Percentiles rank a stretch among this genome's conserved stretches.
phyloP scores from a whole-genome alignment of 2,113 vertebrate genomes.

The Entelurus aequoreus region DNA sequence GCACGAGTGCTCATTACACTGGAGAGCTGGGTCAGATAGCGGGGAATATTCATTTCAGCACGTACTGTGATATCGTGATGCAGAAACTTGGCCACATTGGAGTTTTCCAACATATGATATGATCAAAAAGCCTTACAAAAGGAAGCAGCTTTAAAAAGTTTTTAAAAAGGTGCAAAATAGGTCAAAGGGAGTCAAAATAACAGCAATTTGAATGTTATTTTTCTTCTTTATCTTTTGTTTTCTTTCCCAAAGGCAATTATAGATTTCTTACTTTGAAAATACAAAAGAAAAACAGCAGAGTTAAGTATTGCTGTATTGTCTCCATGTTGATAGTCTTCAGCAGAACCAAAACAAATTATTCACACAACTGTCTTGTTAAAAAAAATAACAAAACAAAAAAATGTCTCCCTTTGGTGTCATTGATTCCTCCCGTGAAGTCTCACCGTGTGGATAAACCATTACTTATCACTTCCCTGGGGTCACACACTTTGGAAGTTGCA shows the following conservation, averaged over 20 bases:
- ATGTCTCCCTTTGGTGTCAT: not conserved
- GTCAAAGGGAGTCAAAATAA: not conserved
- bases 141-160: not conserved
- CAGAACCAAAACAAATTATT: slow-evolving; percentile 49
- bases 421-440: no score
- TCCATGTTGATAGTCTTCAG: slow-evolving; percentile 25
- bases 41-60: no score
- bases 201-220: not conserved
- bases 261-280: slow-evolving; percentile 6
- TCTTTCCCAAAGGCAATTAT: slow-evolving; percentile 11
- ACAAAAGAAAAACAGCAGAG: not conserved
- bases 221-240: not conserved
- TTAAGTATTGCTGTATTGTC: slow-evolving; percentile 1
- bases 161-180: not conserved
- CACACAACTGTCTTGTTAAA: slow-evolving; percentile 44
- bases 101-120: no score
- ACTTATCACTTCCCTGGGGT: no score
- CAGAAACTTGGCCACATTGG: no score
- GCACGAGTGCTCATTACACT: no score
- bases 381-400: slow-evolving; percentile 3
- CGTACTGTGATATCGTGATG: no score
- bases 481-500: no score
- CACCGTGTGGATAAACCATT: no score
- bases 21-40: no score
- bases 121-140: no score